Percentiles rank a stretch among this genome's conserved stretches.
Conservation (phyloP, 2,797 vertebrate genomes). For the Hafferia zeledoni region DNA sequence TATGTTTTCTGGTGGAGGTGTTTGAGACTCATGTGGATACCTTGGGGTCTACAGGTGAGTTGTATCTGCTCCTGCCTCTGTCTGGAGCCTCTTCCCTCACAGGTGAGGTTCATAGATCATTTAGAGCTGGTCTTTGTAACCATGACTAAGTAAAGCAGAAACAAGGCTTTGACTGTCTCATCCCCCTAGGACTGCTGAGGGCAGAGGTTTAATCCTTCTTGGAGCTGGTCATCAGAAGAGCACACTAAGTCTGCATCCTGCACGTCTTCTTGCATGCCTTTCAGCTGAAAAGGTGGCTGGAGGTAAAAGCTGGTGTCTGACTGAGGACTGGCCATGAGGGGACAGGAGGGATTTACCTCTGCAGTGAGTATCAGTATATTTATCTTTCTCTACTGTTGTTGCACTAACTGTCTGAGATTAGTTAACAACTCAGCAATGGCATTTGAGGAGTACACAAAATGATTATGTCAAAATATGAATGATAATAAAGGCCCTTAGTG, state of each 20-base stretch:
- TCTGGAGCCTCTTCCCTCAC: background rate
- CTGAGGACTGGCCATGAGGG: background rate
- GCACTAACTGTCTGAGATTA: background rate
- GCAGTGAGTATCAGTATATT: background rate
- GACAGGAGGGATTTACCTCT: background rate
- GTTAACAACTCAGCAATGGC: background rate
- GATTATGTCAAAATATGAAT: background rate
- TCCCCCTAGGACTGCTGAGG: rapidly evolving
- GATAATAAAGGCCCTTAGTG: background rate
- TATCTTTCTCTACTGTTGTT: background rate
- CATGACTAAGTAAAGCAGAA: background rate
- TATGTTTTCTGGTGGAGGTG: background rate
- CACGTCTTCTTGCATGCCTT: background rate
- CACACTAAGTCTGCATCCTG: background rate
- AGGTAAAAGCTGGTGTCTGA: background rate
- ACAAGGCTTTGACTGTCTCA: background rate
- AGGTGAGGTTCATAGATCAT: rapidly evolving
- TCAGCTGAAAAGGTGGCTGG: background rate
- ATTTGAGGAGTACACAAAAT: background rate
- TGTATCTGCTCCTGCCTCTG: background rate
- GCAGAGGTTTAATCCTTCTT: background rate
- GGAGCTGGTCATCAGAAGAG: background rate
- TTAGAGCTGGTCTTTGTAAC: background rate
- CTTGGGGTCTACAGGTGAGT: background rate
- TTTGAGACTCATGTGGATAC: background rate